phyloP scores from a whole-genome alignment of 1,140 invertebrate genomes.

The Conus ventricosus region DNA sequence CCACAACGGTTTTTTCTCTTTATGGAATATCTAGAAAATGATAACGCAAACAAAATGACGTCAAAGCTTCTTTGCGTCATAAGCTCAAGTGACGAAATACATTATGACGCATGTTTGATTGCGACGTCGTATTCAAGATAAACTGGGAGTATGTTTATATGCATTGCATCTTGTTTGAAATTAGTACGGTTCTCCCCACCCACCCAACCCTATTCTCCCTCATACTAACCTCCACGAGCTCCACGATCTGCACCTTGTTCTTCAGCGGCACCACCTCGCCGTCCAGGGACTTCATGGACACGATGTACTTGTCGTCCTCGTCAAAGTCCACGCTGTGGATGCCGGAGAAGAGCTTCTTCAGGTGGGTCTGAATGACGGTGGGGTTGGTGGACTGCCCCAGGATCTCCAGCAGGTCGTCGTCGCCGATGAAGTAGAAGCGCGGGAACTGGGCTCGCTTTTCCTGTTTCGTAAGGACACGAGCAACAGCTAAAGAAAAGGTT shows the following conservation, averaged over 20 bases:
- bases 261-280: conserved; percentile 87
- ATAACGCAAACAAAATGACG: too few species aligned
- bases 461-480: conserved; percentile 76
- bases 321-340: conserved; percentile 85
- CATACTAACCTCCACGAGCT: conserved; percentile 85
- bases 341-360: conserved; percentile 96
- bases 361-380: conserved; percentile 90
- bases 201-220: background rate
- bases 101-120: too few species aligned
- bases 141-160: too few species aligned
- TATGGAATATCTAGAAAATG: too few species aligned
- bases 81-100: too few species aligned
- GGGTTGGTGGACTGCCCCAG: conserved; percentile 90
- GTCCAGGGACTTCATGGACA: conserved; percentile 86
- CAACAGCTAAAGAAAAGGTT: background rate
- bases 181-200: too few species aligned
- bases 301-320: conserved; percentile 80
- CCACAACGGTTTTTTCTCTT: too few species aligned
- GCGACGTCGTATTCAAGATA: too few species aligned
- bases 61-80: too few species aligned
- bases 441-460: conserved; percentile 96
- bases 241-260: conserved; percentile 84
- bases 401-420: conserved; percentile 96
- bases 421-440: conserved; percentile 96
- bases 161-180: too few species aligned